Evolutionary conservation across 2,888 invertebrate genomes (phyloP), one percentile per base, ranked within the genome.

Genomic region (Polydrusus tereticollis): DNA sequence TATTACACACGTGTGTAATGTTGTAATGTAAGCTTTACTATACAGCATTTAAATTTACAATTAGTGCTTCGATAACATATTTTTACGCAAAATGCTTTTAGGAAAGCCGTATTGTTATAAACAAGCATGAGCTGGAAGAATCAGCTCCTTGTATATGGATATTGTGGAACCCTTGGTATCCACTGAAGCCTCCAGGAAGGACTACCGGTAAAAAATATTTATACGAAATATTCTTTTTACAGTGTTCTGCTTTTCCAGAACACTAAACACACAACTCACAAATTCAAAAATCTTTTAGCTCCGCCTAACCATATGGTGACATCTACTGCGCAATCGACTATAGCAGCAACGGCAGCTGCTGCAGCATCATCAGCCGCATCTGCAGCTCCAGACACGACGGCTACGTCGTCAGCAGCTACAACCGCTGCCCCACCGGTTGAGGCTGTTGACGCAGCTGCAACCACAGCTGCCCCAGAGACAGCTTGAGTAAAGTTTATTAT

Each of bases 81-180:
- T n/a, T n/a, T n/a, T n/a, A n/a, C 38, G 38, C 2, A 41, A 41
- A 14, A 16, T 41, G 10, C 18, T 6, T 47, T 47, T 47, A 47
- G 47, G 47, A 47, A 23, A 23, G 47, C 5, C 7, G 47, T 23
- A 12, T 47, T 6, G 23, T 47, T 47, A 21, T 47, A 23, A 47
- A 47, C 23, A 47, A 23, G 7, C 47, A 47, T 5, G n/a, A 47
- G n/a, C 12, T n/a, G 12, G 47, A 21, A 0, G 23, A 47, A 47
- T n/a, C 21, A n/a, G 47, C n/a, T n/a, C 47, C 47, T 21, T 47
- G 47, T n/a, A 47, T 47, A 21, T 47, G 47, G 47, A 20, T 47
- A 3, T 12, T 47, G 21, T 47, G 47, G 47, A 23, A 8, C 6
- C 47, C 47, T 21, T 47, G 47, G 47, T 47, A 21, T 6, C 47